These are phyloP conservation scores for Carlito syrichta DNA, from an alignment of 2,113 vertebrate genomes.

Conservation along the genomic window DNA sequence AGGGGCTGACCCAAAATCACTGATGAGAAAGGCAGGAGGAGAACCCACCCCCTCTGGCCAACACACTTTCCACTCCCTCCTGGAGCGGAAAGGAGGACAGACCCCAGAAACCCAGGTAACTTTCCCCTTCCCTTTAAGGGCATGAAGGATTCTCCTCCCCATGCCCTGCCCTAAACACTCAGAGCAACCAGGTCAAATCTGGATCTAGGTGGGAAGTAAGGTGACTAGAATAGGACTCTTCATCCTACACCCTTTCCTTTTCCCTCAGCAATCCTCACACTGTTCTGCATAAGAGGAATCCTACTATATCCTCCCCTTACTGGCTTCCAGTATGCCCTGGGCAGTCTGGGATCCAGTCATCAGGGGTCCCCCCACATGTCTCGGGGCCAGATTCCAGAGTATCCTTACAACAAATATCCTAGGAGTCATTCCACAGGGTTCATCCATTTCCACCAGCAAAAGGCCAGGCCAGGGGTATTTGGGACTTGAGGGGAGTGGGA, in stretches of 20 bases:
- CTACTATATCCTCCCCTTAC: neutral
- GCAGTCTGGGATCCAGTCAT: neutral
- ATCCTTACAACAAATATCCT: neutral
- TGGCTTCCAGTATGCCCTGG: neutral
- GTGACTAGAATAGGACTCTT: neutral
- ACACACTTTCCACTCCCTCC: neutral
- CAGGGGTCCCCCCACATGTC: neutral
- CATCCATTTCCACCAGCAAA: neutral
- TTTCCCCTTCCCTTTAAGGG: neutral
- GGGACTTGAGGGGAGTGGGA: neutral
- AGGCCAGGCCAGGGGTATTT: neutral
- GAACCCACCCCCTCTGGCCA: neutral
- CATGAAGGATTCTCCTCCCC: neutral
- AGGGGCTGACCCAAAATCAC: neutral
- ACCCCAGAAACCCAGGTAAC: neutral
- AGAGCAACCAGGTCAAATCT: neutral
- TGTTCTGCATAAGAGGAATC: neutral
- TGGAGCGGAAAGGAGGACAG: neutral
- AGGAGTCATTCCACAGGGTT: neutral
- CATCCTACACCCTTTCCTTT: neutral
- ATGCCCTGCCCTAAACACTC: neutral
- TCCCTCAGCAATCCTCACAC: neutral
- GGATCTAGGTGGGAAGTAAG: neutral
- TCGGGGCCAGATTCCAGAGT: neutral
- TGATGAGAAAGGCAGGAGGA: neutral